Evolutionary conservation across 2,888 invertebrate species (phyloP), one percentile per base, ranked within the genome.

Genomic region (Terebella lapidaria): DNA sequence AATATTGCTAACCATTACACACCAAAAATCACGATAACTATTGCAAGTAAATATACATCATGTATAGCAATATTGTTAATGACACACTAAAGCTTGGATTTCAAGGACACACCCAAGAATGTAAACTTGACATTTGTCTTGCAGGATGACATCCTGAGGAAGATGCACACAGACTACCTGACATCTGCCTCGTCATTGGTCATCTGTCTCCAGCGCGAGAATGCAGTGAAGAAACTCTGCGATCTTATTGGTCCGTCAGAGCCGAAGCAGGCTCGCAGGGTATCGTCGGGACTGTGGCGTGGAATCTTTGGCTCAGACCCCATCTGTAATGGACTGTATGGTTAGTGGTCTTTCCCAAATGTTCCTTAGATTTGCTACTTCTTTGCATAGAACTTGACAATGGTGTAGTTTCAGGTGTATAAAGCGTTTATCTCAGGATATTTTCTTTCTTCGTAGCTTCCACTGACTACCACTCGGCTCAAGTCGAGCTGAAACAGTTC

Each of bases 201-300:
- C 47, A 56, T 77, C 28, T 69, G 69, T 60, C 69, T 78, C 3
- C 67, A 71, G 62, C 63, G 75, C n/a, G 75, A 75, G 60, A 77
- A 77, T 66, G 73, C 75, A 1, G 71, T 78, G 24, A 74, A 73
- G 61, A 70, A 69, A 54, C 65, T 78, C 15, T 56, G 70, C 25
- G 74, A 77, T 55, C 54, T 78, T 15, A 57, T 76, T 25, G 78
- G 77, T 18, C 76, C 78, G 1, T 65, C 65, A 51, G 75, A 78
- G 54, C 76, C 78, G 1, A 65, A 67, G 57, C 65, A 62, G 57
- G 76, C 77, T 0, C 60, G 74, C 3, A 55, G 71, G 53, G 70
- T 65, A 47, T 71, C 68, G 52, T 71, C 73, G 64, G 73, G 72
- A 60, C 67, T 70, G 57, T 75, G 75, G 76, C 64, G 77, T 30